Percentiles rank a stretch among this genome's conserved stretches.
phyloP scores from a whole-genome alignment of 35 echinoderm and acorn worm species.

The Lytechinus pictus region DNA sequence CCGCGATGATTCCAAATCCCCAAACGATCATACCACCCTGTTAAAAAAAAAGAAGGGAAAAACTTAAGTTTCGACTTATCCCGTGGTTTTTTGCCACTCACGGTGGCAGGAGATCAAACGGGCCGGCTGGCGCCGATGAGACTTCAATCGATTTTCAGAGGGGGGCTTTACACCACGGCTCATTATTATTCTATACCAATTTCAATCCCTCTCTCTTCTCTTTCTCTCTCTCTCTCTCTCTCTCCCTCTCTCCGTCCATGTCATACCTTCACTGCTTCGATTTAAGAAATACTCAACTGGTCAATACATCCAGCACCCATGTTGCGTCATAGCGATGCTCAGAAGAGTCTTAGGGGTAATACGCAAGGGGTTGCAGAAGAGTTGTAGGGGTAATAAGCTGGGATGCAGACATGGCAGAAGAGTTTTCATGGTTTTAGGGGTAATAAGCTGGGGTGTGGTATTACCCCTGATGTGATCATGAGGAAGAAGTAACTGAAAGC shows the following conservation, averaged over 20 bases:
- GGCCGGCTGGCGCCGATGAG: not conserved
- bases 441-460: not conserved
- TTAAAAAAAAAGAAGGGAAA: slow-evolving; percentile 20
- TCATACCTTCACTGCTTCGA: not conserved
- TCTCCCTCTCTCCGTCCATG: not conserved
- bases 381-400: not conserved
- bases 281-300: not conserved
- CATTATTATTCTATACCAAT: not conserved
- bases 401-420: not conserved
- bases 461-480: not conserved
- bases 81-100: not conserved
- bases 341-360: not conserved
- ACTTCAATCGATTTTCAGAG: not conserved
- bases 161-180: not conserved
- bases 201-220: not conserved
- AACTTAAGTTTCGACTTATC: not conserved
- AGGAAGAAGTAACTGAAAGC: not conserved
- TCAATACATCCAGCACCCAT: not conserved
- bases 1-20: slow-evolving; percentile 15
- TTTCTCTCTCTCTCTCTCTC: not conserved
- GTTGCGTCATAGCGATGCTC: not conserved
- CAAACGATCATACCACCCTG: slow-evolving; percentile 1
- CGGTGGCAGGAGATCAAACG: slow-evolving; percentile 27
- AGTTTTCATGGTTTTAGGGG: not conserved
- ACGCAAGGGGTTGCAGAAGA: not conserved